phyloP scores from a whole-genome alignment of 2,888 invertebrate species.

The Luperina testacea region DNA sequence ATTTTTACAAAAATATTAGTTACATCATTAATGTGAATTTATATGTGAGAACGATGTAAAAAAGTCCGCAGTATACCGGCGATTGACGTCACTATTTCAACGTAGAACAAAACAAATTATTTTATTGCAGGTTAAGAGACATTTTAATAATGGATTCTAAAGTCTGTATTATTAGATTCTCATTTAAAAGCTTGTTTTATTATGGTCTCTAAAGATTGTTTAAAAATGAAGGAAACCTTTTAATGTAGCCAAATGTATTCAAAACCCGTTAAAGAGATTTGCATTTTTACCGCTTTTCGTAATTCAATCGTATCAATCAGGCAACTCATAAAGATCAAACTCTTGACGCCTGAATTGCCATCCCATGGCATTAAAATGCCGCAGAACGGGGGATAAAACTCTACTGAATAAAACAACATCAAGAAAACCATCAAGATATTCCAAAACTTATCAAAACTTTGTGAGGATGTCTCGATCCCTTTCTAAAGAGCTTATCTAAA shows the following conservation, averaged over 20 bases:
- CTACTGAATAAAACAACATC: background rate
- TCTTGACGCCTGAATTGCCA: too few relatives aligned
- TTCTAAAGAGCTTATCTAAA: constrained; percentile 31
- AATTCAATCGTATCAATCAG: background rate
- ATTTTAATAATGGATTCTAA: background rate
- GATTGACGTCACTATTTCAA: background rate
- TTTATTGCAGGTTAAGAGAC: background rate
- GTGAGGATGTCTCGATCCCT: constrained; percentile 14
- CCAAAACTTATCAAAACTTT: constrained; percentile 6
- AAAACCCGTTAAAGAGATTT: too few relatives aligned
- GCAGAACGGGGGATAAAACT: background rate
- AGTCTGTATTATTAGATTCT: background rate
- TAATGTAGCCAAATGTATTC: background rate
- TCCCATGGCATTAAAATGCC: background rate
- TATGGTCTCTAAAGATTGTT: background rate
- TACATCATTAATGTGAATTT: too few relatives aligned
- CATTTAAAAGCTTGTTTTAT: background rate
- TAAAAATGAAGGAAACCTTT: background rate
- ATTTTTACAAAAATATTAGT: too few relatives aligned
- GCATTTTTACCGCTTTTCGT: background rate
- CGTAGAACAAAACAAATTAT: background rate
- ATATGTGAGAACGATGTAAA: too few relatives aligned
- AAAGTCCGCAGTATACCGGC: too few relatives aligned
- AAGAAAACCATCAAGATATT: background rate
- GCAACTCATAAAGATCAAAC: background rate